Base-by-base conservation (phyloP, 2,888 invertebrate species). In the Dasysyrphus albostriatus region DNA sequence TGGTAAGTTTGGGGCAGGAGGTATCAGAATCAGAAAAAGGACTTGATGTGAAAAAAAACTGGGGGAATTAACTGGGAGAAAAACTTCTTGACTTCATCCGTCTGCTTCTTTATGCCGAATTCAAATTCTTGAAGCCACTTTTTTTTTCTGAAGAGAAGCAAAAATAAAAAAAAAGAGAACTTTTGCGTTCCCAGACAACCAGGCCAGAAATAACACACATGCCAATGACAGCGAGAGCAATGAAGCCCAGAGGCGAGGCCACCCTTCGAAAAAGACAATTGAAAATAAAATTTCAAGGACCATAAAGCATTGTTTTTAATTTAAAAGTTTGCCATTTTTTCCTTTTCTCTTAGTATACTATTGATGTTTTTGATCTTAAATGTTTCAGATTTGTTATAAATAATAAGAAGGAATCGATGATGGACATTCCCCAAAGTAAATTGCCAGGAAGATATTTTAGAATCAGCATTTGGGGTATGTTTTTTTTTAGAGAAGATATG, bases 231-330 rank as follows among this genome's bases (percentile, higher is more conserved):
- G 59, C 19, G 2, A 39, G 29, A 29, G 5, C 54, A 54, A 54
- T 7, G 29, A 24, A 32, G 29, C 3, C 14, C 24, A 54, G 3
- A 3, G 12, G 49, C 10, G 16, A 19, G 61, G 61, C 73, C 19
- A 39, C 24, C 59, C 81, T 74, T 49, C 12, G 14, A 83, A 29
- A 74, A 82, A 83, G 83, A 72, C 87, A 83, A 87, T 87, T 87
- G 87, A 87, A 87, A 83, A 87, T 87, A 87, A 87, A 87, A 87
- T 87, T 87, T 87, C 83, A 87, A 87, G 87, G 83, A 65, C 75
- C 87, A 87, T 87, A 87, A 87, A 87, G 83, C 87, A 83, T 87
- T 87, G 87, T 83, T 79, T 87, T 87, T 87, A 87, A 87, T 87
- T 87, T 83, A 75, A 87, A 83, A 87, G 75, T 83, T 87, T 49